These are phyloP conservation scores for Chloromyia formosa DNA, from an alignment of 2,888 invertebrate species.

Conservation along the genomic window DNA sequence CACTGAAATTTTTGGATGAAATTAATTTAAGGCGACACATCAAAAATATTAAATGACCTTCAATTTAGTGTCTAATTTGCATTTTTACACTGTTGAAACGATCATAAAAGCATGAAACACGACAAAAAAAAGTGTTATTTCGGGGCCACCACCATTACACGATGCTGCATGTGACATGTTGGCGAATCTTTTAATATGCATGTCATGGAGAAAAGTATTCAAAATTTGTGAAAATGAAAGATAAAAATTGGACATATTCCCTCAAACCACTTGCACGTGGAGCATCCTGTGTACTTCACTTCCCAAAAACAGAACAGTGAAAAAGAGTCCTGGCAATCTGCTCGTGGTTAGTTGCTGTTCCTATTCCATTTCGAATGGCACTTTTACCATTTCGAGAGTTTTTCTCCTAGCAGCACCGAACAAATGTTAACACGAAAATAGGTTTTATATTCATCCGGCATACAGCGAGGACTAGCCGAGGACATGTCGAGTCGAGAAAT, in stretches of 20 bases:
- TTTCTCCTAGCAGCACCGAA: neutral
- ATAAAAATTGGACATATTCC: constrained; percentile 28
- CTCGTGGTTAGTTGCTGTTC: neutral
- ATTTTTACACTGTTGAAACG: constrained; percentile 2
- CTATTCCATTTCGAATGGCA: neutral
- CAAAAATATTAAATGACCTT: constrained; percentile 3
- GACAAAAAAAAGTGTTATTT: constrained; percentile 3
- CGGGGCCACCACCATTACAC: neutral
- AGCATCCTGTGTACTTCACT: neutral
- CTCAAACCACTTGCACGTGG: neutral
- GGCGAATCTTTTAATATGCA: constrained; percentile 14
- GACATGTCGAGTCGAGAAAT: neutral
- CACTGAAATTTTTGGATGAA: neutral
- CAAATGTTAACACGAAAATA: constrained; percentile 34
- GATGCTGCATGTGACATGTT: constrained; percentile 17
- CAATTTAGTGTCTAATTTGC: constrained; percentile 8
- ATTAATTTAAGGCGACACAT: constrained; percentile 9
- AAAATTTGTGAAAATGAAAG: constrained; percentile 33
- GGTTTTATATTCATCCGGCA: constrained; percentile 28
- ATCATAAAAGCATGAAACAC: neutral
- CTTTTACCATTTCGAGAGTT: neutral
- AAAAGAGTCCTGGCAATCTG: neutral
- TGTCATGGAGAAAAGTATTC: constrained; percentile 22
- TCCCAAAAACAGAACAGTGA: neutral
- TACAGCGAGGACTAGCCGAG: neutral